Evolutionary conservation across 1,140 invertebrate genomes (phyloP).

Genomic region (Leptinotarsa undecemlineata): DNA sequence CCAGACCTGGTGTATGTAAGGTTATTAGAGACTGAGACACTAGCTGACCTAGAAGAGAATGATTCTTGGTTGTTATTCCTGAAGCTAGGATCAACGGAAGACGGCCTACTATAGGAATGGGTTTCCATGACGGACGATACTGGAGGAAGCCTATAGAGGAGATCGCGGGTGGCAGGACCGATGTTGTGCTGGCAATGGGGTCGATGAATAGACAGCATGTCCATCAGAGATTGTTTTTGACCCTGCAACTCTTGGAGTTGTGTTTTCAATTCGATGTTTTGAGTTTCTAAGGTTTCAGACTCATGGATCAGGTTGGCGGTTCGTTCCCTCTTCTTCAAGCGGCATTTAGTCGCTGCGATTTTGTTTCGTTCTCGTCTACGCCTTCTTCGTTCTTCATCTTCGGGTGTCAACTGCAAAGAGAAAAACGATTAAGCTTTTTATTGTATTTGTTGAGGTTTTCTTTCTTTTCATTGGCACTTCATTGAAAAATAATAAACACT

Average conservation of each 20-base stretch:
- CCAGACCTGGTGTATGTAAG: slow-evolving; percentile 38
- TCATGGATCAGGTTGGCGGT: slow-evolving; percentile 85
- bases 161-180: slow-evolving; percentile 43
- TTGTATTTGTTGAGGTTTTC: too few relatives aligned
- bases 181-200: slow-evolving; percentile 71
- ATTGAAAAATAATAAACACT: too few relatives aligned
- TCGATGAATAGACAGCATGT: slow-evolving; percentile 73
- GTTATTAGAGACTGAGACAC: slow-evolving; percentile 35
- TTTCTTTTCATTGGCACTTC: too few relatives aligned
- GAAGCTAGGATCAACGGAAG: slow-evolving; percentile 38
- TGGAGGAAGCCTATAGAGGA: slow-evolving; percentile 46
- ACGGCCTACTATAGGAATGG: slow-evolving; percentile 50
- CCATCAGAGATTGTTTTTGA: slow-evolving; percentile 71
- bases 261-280: slow-evolving; percentile 82
- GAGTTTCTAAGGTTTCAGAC: slow-evolving; percentile 82
- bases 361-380: slow-evolving; percentile 89
- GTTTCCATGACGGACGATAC: slow-evolving; percentile 51
- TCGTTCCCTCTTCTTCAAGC: slow-evolving; percentile 89
- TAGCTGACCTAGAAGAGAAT: slow-evolving; percentile 35
- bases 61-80: slow-evolving; percentile 39
- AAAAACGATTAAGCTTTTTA: neutral
- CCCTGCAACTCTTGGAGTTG: slow-evolving; percentile 76
- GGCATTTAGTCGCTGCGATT: slow-evolving; percentile 93
- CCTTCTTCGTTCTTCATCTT: slow-evolving; percentile 85
- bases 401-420: slow-evolving; percentile 75